Percentiles rank a stretch among this genome's conserved stretches.
phyloP scores from a whole-genome alignment of 2,797 vertebrate genomes.

The Spinibarbus caldwelli region DNA sequence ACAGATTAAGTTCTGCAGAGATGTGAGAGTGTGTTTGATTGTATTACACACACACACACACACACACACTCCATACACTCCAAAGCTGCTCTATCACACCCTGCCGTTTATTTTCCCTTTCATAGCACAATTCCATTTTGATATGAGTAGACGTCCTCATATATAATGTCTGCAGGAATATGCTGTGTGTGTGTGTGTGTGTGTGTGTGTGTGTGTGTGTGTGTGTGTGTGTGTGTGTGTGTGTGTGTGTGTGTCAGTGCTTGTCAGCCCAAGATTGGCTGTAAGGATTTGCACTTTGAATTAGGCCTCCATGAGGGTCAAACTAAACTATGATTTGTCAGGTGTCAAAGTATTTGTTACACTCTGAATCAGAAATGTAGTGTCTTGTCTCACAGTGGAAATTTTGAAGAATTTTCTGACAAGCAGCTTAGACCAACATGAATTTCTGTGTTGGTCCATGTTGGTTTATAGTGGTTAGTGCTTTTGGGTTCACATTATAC shows the following conservation, averaged over 20 bases:
- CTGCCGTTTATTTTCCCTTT: constrained; percentile 1
- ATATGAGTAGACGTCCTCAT: constrained; percentile 29
- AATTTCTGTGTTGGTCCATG: not conserved
- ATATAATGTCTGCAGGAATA: constrained; percentile 34
- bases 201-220: constrained; percentile 2
- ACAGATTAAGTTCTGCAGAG: constrained; percentile 14
- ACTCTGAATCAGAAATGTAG: not conserved
- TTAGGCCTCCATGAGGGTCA: not conserved
- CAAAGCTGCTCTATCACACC: not conserved
- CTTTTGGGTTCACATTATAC: not conserved
- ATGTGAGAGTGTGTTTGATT: not conserved
- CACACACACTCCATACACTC: constrained; percentile 6
- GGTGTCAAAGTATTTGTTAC: not conserved
- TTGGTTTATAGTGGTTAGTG: not conserved
- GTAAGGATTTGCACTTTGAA: not conserved
- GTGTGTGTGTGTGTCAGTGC: too few species aligned
- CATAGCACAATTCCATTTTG: not conserved
- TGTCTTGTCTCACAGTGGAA: not conserved
- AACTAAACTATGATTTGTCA: not conserved
- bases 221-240: too few species aligned
- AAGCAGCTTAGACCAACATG: not conserved
- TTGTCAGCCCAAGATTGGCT: not conserved
- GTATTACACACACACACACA: constrained; percentile 23
- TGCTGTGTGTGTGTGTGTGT: not conserved
- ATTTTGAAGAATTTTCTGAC: not conserved